Base-by-base conservation (phyloP, 2,113 vertebrate species). In the Pholis gunnellus region DNA sequence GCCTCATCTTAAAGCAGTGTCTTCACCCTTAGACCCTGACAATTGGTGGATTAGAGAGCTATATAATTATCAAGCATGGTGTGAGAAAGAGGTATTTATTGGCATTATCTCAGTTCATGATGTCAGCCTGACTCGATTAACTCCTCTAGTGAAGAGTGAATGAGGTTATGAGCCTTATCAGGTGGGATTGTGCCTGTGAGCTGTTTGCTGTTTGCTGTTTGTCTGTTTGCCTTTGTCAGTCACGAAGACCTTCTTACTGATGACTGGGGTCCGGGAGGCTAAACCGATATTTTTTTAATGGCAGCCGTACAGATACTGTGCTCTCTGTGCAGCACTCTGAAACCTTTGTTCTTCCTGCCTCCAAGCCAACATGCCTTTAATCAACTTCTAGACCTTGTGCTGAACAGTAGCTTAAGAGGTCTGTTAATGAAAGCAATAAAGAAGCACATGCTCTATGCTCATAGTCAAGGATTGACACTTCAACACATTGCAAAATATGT, bases 101-200 rank as follows among this genome's bases (percentile, higher is more conserved):
- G 88, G 83, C 85, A 93, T 93, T 91, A 94, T 92, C 90, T 91
- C 78, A 86, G 93, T 94, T 93, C 91, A 90, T 84, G 82, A 91
- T 92, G 93, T 93, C 93, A 92, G 87, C 82, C 83, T 79, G 89
- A 93, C 90, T 92, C 86, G 80, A 93, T 93, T 90, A 94, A 89
- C 91, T 93, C 90, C 88, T 88, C 81, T 67, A 87, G 84, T 88
- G 89, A 90, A 78, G 90, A 92, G 87, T 81, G 92, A 87, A 87
- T 89, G 89, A 88, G 92, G 90, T 90, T 91, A 85, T 73, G 82
- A 84, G 82, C 85, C 91, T 94, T 93, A 95, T 93, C 93, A 90
- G 86, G 81, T 87, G 78, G 83, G 85, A 88, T 80, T 88, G 89
- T 84, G 89, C 81, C 90, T 89, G 71, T 80, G 81, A 91, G 89